These are phyloP conservation scores for Syritta pipiens DNA, from an alignment of 2,888 invertebrate genomes.

Conservation along the genomic window DNA sequence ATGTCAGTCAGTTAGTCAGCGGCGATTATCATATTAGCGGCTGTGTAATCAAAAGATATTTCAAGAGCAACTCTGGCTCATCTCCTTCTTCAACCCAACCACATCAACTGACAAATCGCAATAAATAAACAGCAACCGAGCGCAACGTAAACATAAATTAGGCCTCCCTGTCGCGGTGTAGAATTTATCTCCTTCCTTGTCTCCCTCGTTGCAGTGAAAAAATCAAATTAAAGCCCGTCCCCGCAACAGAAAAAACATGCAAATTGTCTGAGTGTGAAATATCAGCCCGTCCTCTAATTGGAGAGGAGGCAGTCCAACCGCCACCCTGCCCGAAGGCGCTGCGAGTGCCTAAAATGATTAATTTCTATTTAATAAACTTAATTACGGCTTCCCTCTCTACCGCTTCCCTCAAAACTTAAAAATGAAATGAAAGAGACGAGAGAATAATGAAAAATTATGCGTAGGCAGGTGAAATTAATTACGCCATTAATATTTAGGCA, in stretches of 20 bases:
- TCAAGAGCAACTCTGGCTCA: no score
- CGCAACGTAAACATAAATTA: constrained; percentile 48
- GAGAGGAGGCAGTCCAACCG: not conserved
- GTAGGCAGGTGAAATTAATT: constrained; percentile 51
- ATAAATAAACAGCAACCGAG: constrained; percentile 59
- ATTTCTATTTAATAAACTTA: constrained; percentile 46
- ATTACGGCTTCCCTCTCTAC: constrained; percentile 29
- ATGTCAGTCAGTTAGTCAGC: constrained; percentile 43
- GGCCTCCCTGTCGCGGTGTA: constrained; percentile 2
- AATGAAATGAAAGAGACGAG: not conserved
- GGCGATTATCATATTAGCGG: constrained; percentile 41
- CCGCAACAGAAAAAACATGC: constrained; percentile 47
- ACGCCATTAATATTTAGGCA: constrained; percentile 30
- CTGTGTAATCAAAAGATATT: constrained; percentile 35
- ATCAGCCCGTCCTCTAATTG: constrained; percentile 53
- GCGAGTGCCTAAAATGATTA: constrained; percentile 35
- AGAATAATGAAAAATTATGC: constrained; percentile 38
- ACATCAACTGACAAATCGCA: constrained; percentile 54
- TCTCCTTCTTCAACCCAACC: no score
- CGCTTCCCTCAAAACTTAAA: constrained; percentile 15
- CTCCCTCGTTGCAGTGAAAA: no score
- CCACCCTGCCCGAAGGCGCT: not conserved
- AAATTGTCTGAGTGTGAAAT: constrained; percentile 64
- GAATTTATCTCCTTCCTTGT: no score
- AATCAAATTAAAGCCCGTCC: not conserved